A percentile compares a stretch with the other conserved stretches of the same genome.
Evolutionary conservation across 2,797 vertebrate genomes (phyloP).

Genomic region (Toxotes lorentzi): DNA sequence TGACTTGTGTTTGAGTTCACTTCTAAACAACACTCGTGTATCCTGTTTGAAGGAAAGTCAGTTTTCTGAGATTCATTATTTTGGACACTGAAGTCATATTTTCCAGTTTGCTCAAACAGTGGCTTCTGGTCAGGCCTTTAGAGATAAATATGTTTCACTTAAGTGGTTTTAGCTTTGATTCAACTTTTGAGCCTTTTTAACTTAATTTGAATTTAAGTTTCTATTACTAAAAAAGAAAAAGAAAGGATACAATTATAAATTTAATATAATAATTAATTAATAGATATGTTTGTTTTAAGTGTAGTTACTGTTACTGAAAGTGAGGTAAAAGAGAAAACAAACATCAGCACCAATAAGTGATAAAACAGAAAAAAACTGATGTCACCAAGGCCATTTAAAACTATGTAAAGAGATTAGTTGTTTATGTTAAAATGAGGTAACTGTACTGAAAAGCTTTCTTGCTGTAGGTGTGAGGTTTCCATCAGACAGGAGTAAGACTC

Average conservation of each 20-base stretch:
- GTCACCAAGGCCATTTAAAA: neutral
- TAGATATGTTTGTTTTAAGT: too few relatives aligned
- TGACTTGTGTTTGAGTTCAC: slow-evolving; percentile 33
- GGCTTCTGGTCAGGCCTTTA: neutral
- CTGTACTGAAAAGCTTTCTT: neutral
- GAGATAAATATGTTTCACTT: neutral
- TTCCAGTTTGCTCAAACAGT: neutral
- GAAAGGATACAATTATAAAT: too few relatives aligned
- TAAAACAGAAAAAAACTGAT: neutral
- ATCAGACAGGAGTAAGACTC: slow-evolving; percentile 53
- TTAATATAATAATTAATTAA: too few relatives aligned
- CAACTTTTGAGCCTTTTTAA: neutral
- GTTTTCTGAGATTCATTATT: neutral
- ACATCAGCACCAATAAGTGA: neutral
- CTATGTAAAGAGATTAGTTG: neutral
- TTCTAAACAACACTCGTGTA: neutral
- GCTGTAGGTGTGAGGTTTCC: slow-evolving; percentile 59
- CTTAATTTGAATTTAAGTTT: neutral
- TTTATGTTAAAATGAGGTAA: neutral
- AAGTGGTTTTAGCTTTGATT: neutral
- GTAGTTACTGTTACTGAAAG: too few relatives aligned
- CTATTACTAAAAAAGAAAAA: too few relatives aligned
- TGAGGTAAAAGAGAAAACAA: neutral
- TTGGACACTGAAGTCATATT: neutral
- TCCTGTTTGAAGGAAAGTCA: neutral